Evolutionary conservation across 2,797 vertebrate genomes (phyloP), one percentile per base, ranked within the genome.

Genomic region (Myripristis murdjan): DNA sequence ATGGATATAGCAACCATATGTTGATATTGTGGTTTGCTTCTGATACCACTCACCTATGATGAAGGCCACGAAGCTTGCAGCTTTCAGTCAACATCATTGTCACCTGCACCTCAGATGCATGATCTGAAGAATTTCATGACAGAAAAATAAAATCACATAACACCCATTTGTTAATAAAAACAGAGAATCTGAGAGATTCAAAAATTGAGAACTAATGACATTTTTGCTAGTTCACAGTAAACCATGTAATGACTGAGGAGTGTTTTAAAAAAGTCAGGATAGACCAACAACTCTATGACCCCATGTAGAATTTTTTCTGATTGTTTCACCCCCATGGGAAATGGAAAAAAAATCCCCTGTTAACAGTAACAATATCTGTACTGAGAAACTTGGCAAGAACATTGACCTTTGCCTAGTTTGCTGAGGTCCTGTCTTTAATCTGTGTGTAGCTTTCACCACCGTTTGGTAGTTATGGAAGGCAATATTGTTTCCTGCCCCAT

Each of bases 31-130:
- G 18, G 53, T 23, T 7, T 14, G 18, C 44, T 23, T 48, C 24
- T 26, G 28, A 14, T 20, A 35, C 31, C 46, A 79, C 94, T 93
- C 81, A 98, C 98, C 98, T 96, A 91, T 99, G 98, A 91, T 99
- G 98, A 84, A 99, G 97, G 11, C 98, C 98, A 59, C 98, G 94
- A 1, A 99, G 96, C 86, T 99, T 99, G 86, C 98, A 99, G 78
- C 98, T 98, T 89, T 99, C 98, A 1, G 98, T 99, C 83, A 99
- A 84, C 97, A 99, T 99, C 97, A 99, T 99, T 24, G 97, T 99
- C 92, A 99, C 96, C 91, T 99, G 98, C 35, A 98, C 95, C 92
- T 99, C 98, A 4, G 97, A 99, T 4, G 98, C 96, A 68, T 99
- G 96, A 91, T 99, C 98, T 99, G 86, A 28, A 49, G 15, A 75